Percentiles rank a stretch among this genome's conserved stretches.
Conservation (phyloP, 2,113 vertebrate genomes). For the Apteryx mantelli region DNA sequence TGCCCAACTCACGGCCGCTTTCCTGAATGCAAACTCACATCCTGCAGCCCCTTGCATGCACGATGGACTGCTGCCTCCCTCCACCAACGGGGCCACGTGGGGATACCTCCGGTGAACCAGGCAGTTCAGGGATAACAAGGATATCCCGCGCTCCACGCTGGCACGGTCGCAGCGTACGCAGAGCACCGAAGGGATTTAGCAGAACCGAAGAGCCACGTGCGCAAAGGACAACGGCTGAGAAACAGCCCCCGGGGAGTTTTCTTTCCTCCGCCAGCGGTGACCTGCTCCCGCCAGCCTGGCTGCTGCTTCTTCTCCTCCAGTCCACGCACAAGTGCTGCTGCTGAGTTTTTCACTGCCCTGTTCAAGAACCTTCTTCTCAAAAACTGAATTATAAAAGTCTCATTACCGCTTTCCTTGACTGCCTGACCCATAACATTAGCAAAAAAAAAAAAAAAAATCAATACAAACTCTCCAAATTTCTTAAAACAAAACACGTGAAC, state of each 20-base stretch:
- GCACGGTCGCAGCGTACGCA: background rate
- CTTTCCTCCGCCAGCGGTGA: background rate
- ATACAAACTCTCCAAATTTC: background rate
- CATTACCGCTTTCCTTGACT: conserved; percentile 9
- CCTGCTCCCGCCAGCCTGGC: background rate
- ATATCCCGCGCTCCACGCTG: background rate
- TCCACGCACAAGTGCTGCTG: background rate
- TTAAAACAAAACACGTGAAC: background rate
- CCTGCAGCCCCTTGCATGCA: background rate
- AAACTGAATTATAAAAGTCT: conserved; percentile 20
- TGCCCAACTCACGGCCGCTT: too few species aligned
- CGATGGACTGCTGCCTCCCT: background rate
- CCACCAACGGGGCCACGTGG: rapidly evolving
- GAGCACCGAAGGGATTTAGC: background rate
- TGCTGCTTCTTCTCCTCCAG: background rate
- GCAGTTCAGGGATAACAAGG: rapidly evolving
- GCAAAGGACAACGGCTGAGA: background rate
- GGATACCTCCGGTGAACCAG: background rate
- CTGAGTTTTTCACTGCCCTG: background rate
- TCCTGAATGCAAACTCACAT: background rate
- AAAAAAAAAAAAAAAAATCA: background rate
- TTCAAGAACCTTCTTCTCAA: background rate
- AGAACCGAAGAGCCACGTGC: background rate
- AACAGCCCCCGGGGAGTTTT: background rate
- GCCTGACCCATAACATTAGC: background rate